These are phyloP conservation scores for Natrix natrix DNA, from an alignment of 2,797 vertebrate genomes.

Conservation along the genomic window DNA sequence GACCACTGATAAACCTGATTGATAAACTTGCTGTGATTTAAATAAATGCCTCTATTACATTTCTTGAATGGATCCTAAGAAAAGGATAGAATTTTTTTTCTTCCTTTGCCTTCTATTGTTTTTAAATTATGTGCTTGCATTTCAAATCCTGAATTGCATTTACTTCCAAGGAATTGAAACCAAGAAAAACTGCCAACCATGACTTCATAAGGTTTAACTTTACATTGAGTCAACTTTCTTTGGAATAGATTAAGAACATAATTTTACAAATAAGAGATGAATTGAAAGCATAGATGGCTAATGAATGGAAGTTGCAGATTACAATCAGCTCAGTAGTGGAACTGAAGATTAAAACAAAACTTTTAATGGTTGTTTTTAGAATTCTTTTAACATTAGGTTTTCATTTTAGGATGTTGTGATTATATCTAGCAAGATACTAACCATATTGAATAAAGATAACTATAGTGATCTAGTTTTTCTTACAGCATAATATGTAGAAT, in stretches of 20 bases:
- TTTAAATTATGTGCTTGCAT: slow-evolving; percentile 72
- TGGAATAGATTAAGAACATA: slow-evolving; percentile 55
- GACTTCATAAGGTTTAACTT: slow-evolving; percentile 75
- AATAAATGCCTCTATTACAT: slow-evolving; percentile 70
- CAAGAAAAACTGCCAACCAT: slow-evolving; percentile 70
- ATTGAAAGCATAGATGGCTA: slow-evolving; percentile 53
- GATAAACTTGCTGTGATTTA: slow-evolving; percentile 61
- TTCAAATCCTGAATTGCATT: slow-evolving; percentile 60
- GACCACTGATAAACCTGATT: slow-evolving; percentile 53
- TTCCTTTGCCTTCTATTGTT: slow-evolving; percentile 55
- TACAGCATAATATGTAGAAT: slow-evolving; percentile 6
- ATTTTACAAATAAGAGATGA: slow-evolving; percentile 64
- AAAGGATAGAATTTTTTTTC: slow-evolving; percentile 56
- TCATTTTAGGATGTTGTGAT: slow-evolving; percentile 57
- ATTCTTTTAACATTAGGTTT: slow-evolving; percentile 59
- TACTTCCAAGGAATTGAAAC: slow-evolving; percentile 57
- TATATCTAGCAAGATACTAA: slow-evolving; percentile 47
- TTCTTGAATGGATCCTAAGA: slow-evolving; percentile 70
- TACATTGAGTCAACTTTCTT: slow-evolving; percentile 65
- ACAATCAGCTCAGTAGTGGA: slow-evolving; percentile 66
- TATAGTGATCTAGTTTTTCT: slow-evolving; percentile 36
- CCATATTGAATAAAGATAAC: slow-evolving; percentile 43
- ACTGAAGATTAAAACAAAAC: slow-evolving; percentile 57
- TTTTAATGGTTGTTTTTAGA: slow-evolving; percentile 40
- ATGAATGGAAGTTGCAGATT: slow-evolving; percentile 61